These are phyloP conservation scores for Melangyna quadrimaculata DNA, from an alignment of 2,888 invertebrate genomes.

Conservation along the genomic window DNA sequence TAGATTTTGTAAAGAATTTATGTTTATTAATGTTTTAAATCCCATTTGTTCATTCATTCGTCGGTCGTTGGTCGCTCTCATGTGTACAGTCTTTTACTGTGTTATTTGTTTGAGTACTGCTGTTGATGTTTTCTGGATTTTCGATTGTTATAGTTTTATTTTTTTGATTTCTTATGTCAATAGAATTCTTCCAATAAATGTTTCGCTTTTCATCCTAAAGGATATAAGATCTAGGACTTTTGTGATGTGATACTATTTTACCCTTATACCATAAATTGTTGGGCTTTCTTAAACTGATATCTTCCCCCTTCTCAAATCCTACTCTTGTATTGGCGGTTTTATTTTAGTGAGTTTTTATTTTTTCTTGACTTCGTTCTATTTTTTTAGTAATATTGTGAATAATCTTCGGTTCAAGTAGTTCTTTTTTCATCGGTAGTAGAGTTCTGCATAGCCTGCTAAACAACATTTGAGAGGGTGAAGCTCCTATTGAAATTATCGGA, in stretches of 20 bases:
- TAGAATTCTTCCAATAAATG: not conserved
- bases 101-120: not conserved
- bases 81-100: too few species aligned
- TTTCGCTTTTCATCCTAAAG: not conserved
- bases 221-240: conserved; percentile 1
- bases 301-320: not conserved
- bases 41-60: too few species aligned
- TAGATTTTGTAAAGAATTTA: too few species aligned
- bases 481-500: not conserved
- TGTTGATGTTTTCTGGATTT: not conserved
- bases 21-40: too few species aligned
- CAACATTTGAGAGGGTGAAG: not conserved
- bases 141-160: not conserved
- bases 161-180: not conserved
- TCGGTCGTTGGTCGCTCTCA: too few species aligned
- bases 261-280: not conserved
- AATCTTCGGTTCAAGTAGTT: not conserved
- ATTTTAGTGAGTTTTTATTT: not conserved
- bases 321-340: not conserved
- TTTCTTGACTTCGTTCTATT: not conserved
- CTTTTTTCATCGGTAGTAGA: not conserved
- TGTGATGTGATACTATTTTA: not conserved
- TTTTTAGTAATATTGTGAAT: not conserved
- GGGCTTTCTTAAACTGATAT: not conserved
- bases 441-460: not conserved